Percentiles rank a stretch among this genome's conserved stretches.
Evolutionary conservation across 2,888 invertebrate genomes (phyloP).

Genomic region (Empis stercorea): DNA sequence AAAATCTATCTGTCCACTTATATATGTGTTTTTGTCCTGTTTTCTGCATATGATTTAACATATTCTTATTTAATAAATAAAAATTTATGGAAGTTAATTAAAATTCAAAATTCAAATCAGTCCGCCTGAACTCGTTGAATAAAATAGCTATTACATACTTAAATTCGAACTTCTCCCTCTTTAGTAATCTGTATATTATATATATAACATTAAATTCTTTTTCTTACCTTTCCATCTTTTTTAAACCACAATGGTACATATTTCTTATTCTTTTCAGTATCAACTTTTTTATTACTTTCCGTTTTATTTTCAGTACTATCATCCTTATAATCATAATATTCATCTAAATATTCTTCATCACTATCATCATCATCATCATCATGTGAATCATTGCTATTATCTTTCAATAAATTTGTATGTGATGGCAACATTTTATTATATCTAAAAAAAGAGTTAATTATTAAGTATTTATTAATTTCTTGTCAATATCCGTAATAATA

Average conservation of each 20-base stretch:
- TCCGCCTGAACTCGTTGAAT: too few species aligned
- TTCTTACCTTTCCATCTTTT: constrained; percentile 19
- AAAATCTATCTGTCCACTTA: too few species aligned
- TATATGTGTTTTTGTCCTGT: too few species aligned
- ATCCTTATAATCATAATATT: constrained; percentile 25
- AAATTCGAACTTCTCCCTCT: too few species aligned
- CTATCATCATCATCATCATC: constrained; percentile 20
- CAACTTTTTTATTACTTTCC: constrained; percentile 12
- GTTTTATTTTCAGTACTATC: constrained; percentile 17
- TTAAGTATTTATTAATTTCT: too few species aligned
- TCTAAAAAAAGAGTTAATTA: constrained; percentile 17
- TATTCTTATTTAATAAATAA: too few species aligned
- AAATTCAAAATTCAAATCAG: too few species aligned
- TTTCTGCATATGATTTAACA: too few species aligned
- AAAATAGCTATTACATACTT: too few species aligned
- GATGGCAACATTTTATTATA: constrained; percentile 30
- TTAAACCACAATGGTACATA: constrained; percentile 20
- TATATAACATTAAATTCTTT: not conserved
- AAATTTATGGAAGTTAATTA: too few species aligned
- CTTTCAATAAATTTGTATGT: constrained; percentile 14
- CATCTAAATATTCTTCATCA: constrained; percentile 17
- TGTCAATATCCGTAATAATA: too few species aligned
- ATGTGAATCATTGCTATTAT: constrained; percentile 16
- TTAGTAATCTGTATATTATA: too few species aligned
- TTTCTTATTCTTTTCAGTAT: constrained; percentile 16